phyloP scores from a whole-genome alignment of 2,113 vertebrate species.

The Elephas maximus region DNA sequence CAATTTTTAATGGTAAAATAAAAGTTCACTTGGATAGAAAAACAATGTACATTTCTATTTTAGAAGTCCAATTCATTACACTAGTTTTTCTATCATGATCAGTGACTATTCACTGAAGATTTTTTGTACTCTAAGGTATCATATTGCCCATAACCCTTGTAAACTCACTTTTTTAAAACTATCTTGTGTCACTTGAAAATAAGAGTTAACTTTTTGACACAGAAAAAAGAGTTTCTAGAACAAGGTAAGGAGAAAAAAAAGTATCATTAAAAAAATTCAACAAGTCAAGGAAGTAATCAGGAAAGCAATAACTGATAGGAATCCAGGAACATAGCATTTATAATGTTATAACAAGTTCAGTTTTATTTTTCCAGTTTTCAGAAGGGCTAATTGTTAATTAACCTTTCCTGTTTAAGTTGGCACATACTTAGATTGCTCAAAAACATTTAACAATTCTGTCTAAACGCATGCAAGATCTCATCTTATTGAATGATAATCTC shows the following conservation, averaged over 20 bases:
- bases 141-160: neutral
- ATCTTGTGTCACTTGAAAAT: neutral
- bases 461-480: neutral
- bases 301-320: neutral
- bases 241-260: neutral
- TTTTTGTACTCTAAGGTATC: neutral
- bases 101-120: neutral
- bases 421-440: neutral
- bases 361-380: neutral
- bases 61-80: neutral
- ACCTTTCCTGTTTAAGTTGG: neutral
- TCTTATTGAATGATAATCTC: neutral
- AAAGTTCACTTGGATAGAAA: neutral
- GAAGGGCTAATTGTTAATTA: neutral
- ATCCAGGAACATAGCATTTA: neutral
- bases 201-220: neutral
- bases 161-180: neutral
- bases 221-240: too few relatives aligned
- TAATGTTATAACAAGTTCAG: neutral
- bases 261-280: neutral
- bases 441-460: neutral
- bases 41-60: neutral
- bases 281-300: neutral
- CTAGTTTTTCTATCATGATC: neutral
- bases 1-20: neutral